Evolutionary conservation across 2,113 vertebrate species (phyloP), one percentile per base, ranked within the genome.

Genomic region (Ivindomyrus marchei): DNA sequence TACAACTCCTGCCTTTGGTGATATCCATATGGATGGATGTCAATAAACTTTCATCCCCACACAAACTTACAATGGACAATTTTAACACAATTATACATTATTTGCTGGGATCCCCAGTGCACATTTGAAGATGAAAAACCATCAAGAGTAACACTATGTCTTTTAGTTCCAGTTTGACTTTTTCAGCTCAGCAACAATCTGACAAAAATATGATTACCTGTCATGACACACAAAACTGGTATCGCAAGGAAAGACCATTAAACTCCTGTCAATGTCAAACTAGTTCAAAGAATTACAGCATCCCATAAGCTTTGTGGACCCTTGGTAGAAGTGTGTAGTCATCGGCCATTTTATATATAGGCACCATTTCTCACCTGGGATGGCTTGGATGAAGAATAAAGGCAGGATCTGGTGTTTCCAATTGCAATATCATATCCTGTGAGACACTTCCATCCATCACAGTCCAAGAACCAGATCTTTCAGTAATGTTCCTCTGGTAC

Each of bases 361-460:
- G 88, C 89, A 91, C 56, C 24, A 84, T 89, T 89, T 70, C 90
- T 91, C 15, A 91, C 92, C 91, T 89, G 85, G 70, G 89, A 88
- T 39, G 1, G 36, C 49, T 62, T 52, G 66, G 74, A 92, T 92
- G 87, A 87, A 83, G 88, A 74, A 90, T 93, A 90, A 74, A 27
- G 91, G 58, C 45, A 24, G 17, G 77, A 92, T 91, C 83, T 84
- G 77, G 89, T 93, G 90, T 94, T 90, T 92, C 91, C 90, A 85
- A 11, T 66, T 56, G 88, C 90, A 91, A 91, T 91, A 89, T 92
- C 92, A 91, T 88, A 91, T 88, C 91, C 49, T 15, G 88, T 45
- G 66, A 92, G 93, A 93, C 90, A 93, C 90, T 15, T 85, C 50
- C 70, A 94, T 95, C 93, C 92, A 96, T 96, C 95, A 94, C 42